Conservation (phyloP, 2,113 vertebrate species). For the Caretta caretta region DNA sequence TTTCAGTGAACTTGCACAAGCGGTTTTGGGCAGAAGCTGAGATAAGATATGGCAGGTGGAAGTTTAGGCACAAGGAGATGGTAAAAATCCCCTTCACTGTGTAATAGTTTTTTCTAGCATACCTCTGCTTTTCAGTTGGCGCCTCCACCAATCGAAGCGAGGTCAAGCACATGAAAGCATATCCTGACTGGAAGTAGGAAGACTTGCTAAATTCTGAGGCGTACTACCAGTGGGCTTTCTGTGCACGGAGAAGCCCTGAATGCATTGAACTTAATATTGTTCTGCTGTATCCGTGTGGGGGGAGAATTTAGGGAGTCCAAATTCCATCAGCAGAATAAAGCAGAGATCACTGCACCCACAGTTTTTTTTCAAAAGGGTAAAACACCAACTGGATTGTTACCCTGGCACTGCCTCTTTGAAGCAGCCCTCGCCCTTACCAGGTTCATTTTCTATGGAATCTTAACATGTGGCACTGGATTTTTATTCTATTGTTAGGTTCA, state of each 20-base stretch:
- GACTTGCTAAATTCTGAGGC: neutral
- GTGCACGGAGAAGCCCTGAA: neutral
- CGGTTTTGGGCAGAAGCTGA: neutral
- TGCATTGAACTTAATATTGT: neutral
- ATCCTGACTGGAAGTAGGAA: neutral
- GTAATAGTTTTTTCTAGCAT: neutral
- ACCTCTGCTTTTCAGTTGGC: neutral
- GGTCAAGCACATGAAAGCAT: neutral
- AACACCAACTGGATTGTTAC: neutral
- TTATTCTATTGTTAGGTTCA: neutral
- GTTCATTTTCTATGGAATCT: neutral
- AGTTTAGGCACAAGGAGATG: neutral
- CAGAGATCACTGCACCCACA: neutral
- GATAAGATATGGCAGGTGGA: accelerated
- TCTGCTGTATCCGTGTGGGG: neutral
- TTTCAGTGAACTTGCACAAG: neutral
- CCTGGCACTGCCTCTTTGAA: neutral
- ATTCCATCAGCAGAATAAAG: neutral
- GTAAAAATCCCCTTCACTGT: neutral
- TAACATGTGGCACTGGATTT: neutral
- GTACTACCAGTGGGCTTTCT: neutral
- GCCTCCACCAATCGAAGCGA: neutral
- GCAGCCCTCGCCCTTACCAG: neutral
- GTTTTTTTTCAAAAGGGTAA: neutral
- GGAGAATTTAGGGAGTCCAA: neutral